Evolutionary conservation across 2,797 vertebrate species (phyloP).

Genomic region (Taenioides sp.): DNA sequence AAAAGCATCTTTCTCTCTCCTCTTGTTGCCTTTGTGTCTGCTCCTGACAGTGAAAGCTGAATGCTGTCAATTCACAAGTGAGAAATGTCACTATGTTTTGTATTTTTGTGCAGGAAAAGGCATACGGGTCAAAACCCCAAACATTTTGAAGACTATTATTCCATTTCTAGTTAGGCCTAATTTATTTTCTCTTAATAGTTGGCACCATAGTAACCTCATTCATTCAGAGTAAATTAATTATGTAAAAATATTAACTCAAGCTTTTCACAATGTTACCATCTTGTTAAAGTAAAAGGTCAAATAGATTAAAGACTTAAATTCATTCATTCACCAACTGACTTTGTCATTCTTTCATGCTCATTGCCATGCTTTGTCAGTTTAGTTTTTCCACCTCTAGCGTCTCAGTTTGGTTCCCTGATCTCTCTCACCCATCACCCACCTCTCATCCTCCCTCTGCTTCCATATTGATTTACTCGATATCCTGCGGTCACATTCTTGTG

Average conservation of each 20-base stretch:
- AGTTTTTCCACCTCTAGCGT: constrained; percentile 34
- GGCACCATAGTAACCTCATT: neutral
- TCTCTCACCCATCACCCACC: constrained; percentile 15
- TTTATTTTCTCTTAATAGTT: neutral
- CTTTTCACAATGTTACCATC: neutral
- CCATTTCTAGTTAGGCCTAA: neutral
- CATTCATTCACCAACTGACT: neutral
- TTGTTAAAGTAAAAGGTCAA: neutral
- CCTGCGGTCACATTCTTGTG: constrained; percentile 74
- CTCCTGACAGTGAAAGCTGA: constrained; percentile 36
- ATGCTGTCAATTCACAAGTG: constrained; percentile 51
- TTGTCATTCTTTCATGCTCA: neutral
- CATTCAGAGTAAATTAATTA: neutral
- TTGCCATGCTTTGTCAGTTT: constrained; percentile 29
- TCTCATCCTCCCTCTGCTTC: constrained; percentile 51
- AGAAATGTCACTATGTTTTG: constrained; percentile 53
- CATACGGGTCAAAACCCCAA: neutral
- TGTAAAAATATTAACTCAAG: neutral
- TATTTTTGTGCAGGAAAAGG: constrained; percentile 12
- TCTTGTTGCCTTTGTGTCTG: constrained; percentile 38
- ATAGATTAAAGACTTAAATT: neutral
- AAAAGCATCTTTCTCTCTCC: constrained; percentile 7
- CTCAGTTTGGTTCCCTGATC: constrained; percentile 15
- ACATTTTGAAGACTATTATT: neutral
- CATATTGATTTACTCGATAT: constrained; percentile 68